Percentiles rank a stretch among this genome's conserved stretches.
Evolutionary conservation across 2,797 vertebrate genomes (phyloP).

Genomic region (Falco cherrug): DNA sequence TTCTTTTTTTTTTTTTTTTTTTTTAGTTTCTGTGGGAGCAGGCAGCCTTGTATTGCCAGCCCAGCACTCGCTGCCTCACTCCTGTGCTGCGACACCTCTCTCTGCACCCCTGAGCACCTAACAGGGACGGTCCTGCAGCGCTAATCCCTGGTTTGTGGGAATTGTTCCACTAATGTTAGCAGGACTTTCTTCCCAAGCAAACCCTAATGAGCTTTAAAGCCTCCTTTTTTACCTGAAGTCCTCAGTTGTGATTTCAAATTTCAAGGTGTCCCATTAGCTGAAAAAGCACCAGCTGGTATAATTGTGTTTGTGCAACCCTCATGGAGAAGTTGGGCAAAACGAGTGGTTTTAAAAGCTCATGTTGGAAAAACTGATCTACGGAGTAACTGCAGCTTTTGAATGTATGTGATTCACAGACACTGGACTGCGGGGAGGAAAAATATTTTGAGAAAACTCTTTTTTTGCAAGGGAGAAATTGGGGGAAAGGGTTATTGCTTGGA

Average conservation of each 20-base stretch:
- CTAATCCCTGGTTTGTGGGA: neutral
- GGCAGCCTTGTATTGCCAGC: neutral
- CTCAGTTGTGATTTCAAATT: neutral
- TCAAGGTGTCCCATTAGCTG: neutral
- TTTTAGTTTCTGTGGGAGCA: neutral
- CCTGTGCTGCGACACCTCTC: neutral
- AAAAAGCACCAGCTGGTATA: neutral
- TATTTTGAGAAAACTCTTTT: conserved; percentile 50
- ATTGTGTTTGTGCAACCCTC: neutral
- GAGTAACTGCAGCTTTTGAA: conserved; percentile 45
- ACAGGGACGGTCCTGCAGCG: rapidly evolving
- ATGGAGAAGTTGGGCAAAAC: neutral
- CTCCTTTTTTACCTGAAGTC: neutral
- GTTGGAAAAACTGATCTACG: neutral
- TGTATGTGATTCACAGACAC: conserved; percentile 51
- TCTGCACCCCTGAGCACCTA: neutral
- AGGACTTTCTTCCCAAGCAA: neutral
- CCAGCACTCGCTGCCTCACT: rapidly evolving
- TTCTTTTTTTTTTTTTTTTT: too few relatives aligned
- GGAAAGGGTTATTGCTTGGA: neutral
- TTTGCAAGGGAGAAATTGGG: conserved; percentile 35
- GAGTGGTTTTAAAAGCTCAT: conserved; percentile 15
- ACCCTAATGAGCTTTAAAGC: neutral
- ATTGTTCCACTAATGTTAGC: neutral
- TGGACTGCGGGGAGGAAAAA: conserved; percentile 32